A percentile compares a stretch with the other conserved stretches of the same genome.
phyloP scores from a whole-genome alignment of 2,888 invertebrate species.

The Julus scanicus region DNA sequence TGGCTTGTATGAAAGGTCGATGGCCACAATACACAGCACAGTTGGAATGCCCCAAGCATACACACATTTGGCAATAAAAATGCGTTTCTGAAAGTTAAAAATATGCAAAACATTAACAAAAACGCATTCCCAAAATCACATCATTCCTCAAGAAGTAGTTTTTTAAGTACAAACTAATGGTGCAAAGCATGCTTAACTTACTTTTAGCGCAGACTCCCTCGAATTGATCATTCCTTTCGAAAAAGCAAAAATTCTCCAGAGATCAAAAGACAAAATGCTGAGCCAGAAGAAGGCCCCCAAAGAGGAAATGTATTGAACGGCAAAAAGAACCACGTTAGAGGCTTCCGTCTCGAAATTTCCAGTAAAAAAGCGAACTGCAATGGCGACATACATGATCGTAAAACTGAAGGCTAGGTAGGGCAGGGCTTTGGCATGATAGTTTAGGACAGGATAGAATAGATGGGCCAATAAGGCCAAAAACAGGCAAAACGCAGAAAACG shows the following conservation, averaged over 20 bases:
- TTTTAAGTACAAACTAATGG: too few species aligned
- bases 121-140: neutral
- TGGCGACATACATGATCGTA: conserved; percentile 19
- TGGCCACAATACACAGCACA: neutral
- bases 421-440: conserved; percentile 48
- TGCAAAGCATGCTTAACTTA: neutral
- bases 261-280: conserved; percentile 51
- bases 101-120: neutral
- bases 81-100: conserved; percentile 49
- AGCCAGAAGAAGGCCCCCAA: conserved; percentile 54
- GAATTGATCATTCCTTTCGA: neutral
- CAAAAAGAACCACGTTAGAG: neutral
- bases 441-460: conserved; percentile 38
- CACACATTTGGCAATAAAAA: conserved; percentile 34
- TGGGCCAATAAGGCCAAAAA: conserved; percentile 26
- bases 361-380: neutral
- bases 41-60: conserved; percentile 55
- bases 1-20: neutral
- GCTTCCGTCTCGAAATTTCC: neutral
- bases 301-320: conserved; percentile 28
- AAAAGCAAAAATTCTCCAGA: conserved; percentile 49
- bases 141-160: too few species aligned
- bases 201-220: neutral
- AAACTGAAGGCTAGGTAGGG: conserved; percentile 14
- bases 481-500: conserved; percentile 38